phyloP scores from a whole-genome alignment of 2,113 vertebrate species.

The Cochlearius cochlearius region DNA sequence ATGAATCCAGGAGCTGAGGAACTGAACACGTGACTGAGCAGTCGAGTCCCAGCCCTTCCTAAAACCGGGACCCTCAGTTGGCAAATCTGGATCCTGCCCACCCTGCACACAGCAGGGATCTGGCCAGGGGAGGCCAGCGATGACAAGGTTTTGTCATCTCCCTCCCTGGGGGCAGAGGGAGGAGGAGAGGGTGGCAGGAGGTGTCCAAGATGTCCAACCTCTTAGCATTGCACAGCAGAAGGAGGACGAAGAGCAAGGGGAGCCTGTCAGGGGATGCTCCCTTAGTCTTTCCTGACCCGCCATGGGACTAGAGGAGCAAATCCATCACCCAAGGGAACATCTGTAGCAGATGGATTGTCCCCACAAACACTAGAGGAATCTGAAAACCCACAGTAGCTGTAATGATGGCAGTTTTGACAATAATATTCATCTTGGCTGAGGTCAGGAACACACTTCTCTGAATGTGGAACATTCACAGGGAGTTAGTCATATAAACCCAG shows the following conservation, averaged over 20 bases:
- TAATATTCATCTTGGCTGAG: slow-evolving; percentile 53
- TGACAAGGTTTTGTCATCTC: neutral
- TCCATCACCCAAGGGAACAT: neutral
- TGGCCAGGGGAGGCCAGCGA: accelerated
- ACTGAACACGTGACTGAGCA: neutral
- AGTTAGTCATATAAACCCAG: slow-evolving; percentile 49
- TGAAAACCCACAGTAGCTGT: slow-evolving; percentile 15
- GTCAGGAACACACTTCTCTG: slow-evolving; percentile 19
- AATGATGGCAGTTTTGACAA: slow-evolving; percentile 25
- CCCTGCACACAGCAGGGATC: neutral
- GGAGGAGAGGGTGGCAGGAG: neutral
- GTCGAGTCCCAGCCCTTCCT: neutral
- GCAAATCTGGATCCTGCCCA: neutral
- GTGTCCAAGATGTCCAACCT: neutral
- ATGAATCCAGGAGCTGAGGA: neutral
- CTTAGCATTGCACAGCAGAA: neutral
- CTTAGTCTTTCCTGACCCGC: neutral
- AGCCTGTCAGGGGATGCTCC: neutral
- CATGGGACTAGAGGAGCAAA: neutral
- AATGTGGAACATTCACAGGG: slow-evolving; percentile 35
- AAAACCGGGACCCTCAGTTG: neutral
- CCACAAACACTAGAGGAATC: neutral
- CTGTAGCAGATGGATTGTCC: neutral
- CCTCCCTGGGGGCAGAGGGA: accelerated
- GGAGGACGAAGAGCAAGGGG: neutral